Evolutionary conservation across 2,888 invertebrate species (phyloP).

Genomic region (Romanomermis culicivorax): DNA sequence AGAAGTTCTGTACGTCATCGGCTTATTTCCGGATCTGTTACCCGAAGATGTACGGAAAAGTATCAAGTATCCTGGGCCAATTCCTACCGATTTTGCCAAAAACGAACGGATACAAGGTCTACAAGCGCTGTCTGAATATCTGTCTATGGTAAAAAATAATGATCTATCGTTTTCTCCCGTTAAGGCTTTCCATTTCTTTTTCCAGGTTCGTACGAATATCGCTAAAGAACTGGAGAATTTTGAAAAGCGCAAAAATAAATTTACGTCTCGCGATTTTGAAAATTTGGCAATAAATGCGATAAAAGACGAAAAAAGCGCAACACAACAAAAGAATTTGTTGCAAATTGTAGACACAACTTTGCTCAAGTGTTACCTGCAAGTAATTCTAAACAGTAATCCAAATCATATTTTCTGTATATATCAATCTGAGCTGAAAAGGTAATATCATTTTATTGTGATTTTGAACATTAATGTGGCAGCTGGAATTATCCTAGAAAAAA

Average conservation of each 20-base stretch:
- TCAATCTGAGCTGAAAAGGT: too few species aligned
- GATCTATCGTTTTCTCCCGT: too few species aligned
- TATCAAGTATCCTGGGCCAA: constrained; percentile 36
- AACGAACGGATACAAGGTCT: constrained; percentile 50
- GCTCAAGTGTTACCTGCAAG: constrained; percentile 84
- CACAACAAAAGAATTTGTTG: constrained; percentile 34
- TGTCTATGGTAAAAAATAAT: constrained; percentile 55
- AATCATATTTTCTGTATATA: too few species aligned
- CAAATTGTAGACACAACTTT: constrained; percentile 92
- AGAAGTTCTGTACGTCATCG: constrained; percentile 84
- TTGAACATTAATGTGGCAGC: too few species aligned
- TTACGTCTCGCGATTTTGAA: neutral
- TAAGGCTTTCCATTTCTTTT: too few species aligned
- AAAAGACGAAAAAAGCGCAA: neutral
- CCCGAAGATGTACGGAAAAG: constrained; percentile 38
- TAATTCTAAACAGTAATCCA: too few species aligned
- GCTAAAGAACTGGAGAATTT: constrained; percentile 12
- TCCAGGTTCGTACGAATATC: constrained; percentile 27
- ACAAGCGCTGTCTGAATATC: constrained; percentile 64
- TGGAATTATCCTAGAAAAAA: too few species aligned
- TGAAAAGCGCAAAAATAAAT: neutral
- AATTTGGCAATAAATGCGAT: neutral
- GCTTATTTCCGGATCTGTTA: constrained; percentile 70
- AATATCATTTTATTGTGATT: too few species aligned
- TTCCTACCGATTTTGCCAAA: constrained; percentile 29